Percentiles rank a stretch among this genome's conserved stretches.
Evolutionary conservation across 2,797 vertebrate species (phyloP).

Genomic region (Choloepus didactylus): DNA sequence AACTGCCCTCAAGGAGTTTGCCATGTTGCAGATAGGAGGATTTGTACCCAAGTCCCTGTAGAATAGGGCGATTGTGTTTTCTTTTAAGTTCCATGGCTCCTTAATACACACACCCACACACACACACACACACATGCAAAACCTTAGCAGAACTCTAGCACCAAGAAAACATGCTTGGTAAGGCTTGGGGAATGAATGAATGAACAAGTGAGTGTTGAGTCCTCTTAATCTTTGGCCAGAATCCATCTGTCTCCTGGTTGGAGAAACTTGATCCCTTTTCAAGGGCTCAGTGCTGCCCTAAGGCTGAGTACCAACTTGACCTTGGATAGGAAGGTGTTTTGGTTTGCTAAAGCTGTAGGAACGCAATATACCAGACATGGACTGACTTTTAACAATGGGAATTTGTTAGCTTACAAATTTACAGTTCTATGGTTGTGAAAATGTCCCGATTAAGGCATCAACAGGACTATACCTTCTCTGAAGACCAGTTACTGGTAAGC

Average conservation of each 20-base stretch:
- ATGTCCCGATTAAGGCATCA: no score
- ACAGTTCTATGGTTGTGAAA: no score
- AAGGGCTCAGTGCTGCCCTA: background rate
- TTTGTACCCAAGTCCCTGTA: background rate
- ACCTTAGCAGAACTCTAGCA: background rate
- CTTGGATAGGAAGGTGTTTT: background rate
- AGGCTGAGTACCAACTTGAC: background rate
- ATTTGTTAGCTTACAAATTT: no score
- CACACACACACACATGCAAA: background rate
- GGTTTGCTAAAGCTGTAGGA: no score
- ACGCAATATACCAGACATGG: no score
- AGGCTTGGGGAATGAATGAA: background rate
- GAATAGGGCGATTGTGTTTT: background rate
- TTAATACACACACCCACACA: background rate
- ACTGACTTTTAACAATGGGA: no score
- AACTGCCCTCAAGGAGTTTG: background rate
- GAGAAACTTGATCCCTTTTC: background rate
- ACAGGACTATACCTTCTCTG: no score
- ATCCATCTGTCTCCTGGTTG: no score
- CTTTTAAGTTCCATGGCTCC: background rate
- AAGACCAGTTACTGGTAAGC: no score
- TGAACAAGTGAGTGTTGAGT: background rate
- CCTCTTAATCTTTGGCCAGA: background rate
- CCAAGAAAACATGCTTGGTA: background rate
- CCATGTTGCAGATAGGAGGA: background rate